Evolutionary conservation across 2,888 invertebrate species (phyloP).

Genomic region (Diarsia rubi): DNA sequence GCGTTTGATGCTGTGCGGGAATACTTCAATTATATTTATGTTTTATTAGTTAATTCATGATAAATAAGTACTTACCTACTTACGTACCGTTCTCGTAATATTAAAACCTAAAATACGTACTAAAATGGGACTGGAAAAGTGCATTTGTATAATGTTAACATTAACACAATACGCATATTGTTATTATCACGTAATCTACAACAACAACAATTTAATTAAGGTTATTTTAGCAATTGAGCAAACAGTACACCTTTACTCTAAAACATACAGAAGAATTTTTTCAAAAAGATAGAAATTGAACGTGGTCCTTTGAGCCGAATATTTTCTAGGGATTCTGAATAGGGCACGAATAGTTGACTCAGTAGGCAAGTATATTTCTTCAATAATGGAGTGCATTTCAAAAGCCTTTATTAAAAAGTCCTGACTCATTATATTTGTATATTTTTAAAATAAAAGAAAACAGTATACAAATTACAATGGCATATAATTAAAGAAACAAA

Average conservation of each 20-base stretch:
- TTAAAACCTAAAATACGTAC: background rate
- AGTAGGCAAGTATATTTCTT: background rate
- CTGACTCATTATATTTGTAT: background rate
- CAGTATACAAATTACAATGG: background rate
- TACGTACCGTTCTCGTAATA: conserved; percentile 2
- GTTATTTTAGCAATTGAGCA: conserved; percentile 26
- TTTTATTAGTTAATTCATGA: background rate
- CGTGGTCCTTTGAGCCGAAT: background rate
- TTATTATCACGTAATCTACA: background rate
- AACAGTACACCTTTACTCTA: background rate
- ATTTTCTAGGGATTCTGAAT: background rate
- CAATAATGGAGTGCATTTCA: background rate
- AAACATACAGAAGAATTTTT: background rate
- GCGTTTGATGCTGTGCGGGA: background rate
- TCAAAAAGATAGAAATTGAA: background rate
- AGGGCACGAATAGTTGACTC: background rate
- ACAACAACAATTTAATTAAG: conserved; percentile 20
- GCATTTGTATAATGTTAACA: conserved; percentile 27
- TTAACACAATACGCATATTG: background rate
- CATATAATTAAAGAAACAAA: conserved; percentile 33
- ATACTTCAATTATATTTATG: conserved; percentile 13
- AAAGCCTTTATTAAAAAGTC: background rate
- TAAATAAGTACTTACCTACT: background rate
- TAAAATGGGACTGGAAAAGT: background rate
- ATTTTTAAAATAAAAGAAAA: conserved; percentile 12